Evolutionary conservation across 2,113 vertebrate species (phyloP).

Genomic region (Notiomystis cincta): DNA sequence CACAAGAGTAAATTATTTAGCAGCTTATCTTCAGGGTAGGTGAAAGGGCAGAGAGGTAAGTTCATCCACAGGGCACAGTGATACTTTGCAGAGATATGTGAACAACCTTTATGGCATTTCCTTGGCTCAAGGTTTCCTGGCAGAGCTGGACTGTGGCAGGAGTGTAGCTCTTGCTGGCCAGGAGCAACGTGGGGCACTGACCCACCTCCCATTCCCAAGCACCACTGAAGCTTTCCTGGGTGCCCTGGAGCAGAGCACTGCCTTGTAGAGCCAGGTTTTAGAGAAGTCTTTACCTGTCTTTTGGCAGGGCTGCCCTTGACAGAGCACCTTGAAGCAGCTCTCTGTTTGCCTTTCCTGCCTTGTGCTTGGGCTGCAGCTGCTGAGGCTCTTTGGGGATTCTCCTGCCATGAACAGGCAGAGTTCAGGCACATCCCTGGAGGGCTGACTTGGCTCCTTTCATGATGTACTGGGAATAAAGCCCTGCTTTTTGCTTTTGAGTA

Average conservation of each 20-base stretch:
- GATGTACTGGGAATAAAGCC: not conserved
- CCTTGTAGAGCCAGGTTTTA: not conserved
- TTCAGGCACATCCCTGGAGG: not conserved
- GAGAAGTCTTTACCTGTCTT: not conserved
- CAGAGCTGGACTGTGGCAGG: not conserved
- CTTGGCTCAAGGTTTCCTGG: not conserved
- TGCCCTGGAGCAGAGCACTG: not conserved
- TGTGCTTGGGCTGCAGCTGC: not conserved
- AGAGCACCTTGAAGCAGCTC: not conserved
- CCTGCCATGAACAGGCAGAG: rapidly evolving
- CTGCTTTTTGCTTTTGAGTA: not conserved
- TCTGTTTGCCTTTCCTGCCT: too few relatives aligned
- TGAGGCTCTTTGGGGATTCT: not conserved
- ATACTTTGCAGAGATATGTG: not conserved
- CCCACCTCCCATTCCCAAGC: not conserved
- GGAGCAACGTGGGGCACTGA: rapidly evolving
- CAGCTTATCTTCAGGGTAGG: not conserved
- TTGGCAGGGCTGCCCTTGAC: not conserved
- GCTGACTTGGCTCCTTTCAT: not conserved
- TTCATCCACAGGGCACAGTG: not conserved
- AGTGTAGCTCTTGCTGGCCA: not conserved
- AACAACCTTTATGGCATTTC: not conserved
- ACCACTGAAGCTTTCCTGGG: not conserved
- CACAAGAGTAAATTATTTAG: not conserved
- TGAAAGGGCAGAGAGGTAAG: not conserved